Conservation (phyloP, 2,888 invertebrate genomes). For the Tenodera sinensis region DNA sequence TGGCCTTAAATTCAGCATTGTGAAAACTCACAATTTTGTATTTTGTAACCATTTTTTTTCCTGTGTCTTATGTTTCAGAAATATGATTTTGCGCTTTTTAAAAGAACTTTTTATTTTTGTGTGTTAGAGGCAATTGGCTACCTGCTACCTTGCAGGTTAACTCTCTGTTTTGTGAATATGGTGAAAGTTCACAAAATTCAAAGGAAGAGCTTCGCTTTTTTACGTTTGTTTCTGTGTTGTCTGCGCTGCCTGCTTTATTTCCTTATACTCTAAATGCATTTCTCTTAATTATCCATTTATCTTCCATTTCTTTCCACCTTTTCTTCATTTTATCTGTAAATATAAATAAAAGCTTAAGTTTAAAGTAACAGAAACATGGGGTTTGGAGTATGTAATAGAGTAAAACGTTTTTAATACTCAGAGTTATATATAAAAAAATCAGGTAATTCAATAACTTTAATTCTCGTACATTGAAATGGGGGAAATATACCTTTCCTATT, state of each 20-base stretch:
- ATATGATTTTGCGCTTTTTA: not conserved
- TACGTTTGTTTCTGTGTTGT: constrained; percentile 30
- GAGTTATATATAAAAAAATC: too few relatives aligned
- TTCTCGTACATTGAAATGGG: too few relatives aligned
- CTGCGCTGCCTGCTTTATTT: constrained; percentile 26
- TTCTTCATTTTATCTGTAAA: not conserved
- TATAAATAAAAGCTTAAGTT: not conserved
- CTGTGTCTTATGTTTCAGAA: not conserved
- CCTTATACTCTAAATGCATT: not conserved
- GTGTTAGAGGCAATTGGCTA: not conserved
- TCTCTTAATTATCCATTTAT: not conserved
- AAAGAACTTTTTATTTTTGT: not conserved
- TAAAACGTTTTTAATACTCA: too few relatives aligned
- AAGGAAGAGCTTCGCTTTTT: constrained; percentile 24
- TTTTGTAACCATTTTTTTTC: not conserved
- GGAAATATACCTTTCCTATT: too few relatives aligned
- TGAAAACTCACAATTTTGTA: not conserved
- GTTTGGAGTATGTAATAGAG: not conserved
- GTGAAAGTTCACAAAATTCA: not conserved
- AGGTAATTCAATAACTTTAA: too few relatives aligned
- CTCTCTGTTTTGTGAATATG: constrained; percentile 4
- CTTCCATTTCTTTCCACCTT: constrained; percentile 5
- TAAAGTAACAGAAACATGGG: not conserved
- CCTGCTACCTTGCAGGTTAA: not conserved
- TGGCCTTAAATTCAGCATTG: constrained; percentile 16